phyloP scores from a whole-genome alignment of 2,113 vertebrate species.

The Gymnogyps californianus region DNA sequence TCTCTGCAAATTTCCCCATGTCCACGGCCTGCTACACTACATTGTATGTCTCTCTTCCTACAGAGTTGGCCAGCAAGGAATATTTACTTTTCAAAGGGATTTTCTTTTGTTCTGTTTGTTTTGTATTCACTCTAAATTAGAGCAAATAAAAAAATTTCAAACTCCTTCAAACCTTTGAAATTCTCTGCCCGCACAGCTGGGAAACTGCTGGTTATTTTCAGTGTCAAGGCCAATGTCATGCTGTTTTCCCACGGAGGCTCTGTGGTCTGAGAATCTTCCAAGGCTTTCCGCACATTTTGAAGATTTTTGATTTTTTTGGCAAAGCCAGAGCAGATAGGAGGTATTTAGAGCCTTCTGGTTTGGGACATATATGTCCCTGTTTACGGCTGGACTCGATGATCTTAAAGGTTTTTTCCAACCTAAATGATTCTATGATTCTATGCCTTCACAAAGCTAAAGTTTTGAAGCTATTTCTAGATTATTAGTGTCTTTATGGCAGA shows the following conservation, averaged over 20 bases:
- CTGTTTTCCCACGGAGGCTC: background rate
- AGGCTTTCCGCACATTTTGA: background rate
- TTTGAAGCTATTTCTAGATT: background rate
- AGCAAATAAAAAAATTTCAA: background rate
- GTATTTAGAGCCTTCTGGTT: background rate
- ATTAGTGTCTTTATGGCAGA: background rate
- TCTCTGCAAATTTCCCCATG: background rate
- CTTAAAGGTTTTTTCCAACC: background rate
- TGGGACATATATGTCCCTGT: background rate
- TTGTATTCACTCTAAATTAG: background rate
- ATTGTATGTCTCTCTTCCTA: background rate
- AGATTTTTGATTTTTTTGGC: background rate
- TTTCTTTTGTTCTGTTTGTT: background rate
- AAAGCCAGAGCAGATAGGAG: background rate
- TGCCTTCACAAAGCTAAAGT: background rate
- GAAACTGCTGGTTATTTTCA: background rate
- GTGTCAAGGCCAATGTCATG: background rate
- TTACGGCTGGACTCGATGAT: background rate
- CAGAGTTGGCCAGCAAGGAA: background rate
- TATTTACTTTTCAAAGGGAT: background rate
- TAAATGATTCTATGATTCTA: background rate
- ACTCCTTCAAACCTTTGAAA: background rate
- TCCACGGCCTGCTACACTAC: background rate
- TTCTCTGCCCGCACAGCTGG: background rate
- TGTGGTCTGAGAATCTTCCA: background rate